Conservation (phyloP, 1,140 invertebrate genomes). For the Achatina immaculata region DNA sequence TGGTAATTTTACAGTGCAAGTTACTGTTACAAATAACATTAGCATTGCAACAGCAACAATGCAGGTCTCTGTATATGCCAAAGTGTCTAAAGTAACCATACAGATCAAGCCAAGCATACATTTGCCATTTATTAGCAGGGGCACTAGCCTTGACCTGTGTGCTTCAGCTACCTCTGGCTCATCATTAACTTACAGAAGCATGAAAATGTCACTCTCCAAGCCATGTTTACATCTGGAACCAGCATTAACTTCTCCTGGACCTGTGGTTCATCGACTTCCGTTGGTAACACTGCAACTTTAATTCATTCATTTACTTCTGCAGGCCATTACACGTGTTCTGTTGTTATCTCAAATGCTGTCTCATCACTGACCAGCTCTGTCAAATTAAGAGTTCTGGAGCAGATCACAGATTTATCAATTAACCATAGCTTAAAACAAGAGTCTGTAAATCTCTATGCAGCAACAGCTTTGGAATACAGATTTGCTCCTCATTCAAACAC, state of each 20-base stretch:
- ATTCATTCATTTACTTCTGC: neutral
- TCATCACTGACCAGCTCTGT: constrained; percentile 33
- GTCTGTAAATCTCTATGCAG: constrained; percentile 32
- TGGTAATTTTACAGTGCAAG: constrained; percentile 25
- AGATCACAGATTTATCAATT: constrained; percentile 40
- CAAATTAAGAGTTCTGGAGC: constrained; percentile 38
- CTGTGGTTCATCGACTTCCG: constrained; percentile 38
- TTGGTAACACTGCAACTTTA: constrained; percentile 5
- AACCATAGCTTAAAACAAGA: constrained; percentile 12
- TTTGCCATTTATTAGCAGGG: constrained; percentile 32
- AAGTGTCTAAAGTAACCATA: constrained; percentile 2
- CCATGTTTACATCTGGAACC: constrained; percentile 33
- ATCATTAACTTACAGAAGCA: neutral
- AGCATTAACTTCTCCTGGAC: constrained; percentile 40
- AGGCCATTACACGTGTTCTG: constrained; percentile 18
- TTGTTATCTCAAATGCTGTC: constrained; percentile 46
- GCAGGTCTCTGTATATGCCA: constrained; percentile 7
- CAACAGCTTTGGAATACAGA: constrained; percentile 3
- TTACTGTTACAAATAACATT: constrained; percentile 9
- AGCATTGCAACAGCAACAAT: neutral
- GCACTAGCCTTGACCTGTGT: neutral
- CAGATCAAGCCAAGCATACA: neutral
- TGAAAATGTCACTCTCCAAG: constrained; percentile 21
- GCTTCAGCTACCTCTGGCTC: neutral
- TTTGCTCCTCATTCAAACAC: constrained; percentile 40